Evolutionary conservation across 1,140 invertebrate genomes (phyloP), one percentile per base, ranked within the genome.

Genomic region (Trichogramma pretiosum): DNA sequence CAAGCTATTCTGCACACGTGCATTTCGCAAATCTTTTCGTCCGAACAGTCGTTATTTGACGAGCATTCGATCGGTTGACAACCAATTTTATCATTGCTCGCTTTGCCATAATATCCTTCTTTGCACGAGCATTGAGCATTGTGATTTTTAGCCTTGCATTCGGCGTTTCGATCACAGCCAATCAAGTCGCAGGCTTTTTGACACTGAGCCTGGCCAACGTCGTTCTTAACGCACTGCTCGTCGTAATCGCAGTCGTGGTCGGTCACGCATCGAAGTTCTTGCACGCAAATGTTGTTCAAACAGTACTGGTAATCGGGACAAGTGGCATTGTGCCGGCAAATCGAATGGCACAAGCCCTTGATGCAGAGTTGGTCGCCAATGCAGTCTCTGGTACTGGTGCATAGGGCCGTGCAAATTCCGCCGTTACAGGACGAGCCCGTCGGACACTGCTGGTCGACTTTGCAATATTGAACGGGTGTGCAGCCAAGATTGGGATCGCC

Each of bases 401-500:
- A 93, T 5, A 84, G 56, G 1, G 83, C 78, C 30, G 79, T 80
- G 55, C 89, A 93, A 47, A 93, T 78, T 32, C 88, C 88, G 45
- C 82, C 83, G 21, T 82, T 78, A 57, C 89, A 93, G 56, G 82
- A 81, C 8, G 85, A 85, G 26, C 86, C 84, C 5, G 84, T 77
- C 7, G 87, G 79, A 61, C 89, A 93, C 56, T 89, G 85, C 17
- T 67, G 77, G 44, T 90, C 85, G 53, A 69, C 66, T 37, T 79
- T 81, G 61, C 89, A 93, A 56, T 86, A 87, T 53, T 88, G 84
- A 26, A 89, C 72, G 3, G 78, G 75, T 28, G 87, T 80, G 61
- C 88, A 91, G 9, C 87, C 87, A 23, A 89, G 71, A 46, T 84
- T 81, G 14, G 90, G 85, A 70, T 93, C 86, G 37, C 90, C 89